Conservation (phyloP, 2,888 invertebrate species). For the Tenthredo distinguenda region DNA sequence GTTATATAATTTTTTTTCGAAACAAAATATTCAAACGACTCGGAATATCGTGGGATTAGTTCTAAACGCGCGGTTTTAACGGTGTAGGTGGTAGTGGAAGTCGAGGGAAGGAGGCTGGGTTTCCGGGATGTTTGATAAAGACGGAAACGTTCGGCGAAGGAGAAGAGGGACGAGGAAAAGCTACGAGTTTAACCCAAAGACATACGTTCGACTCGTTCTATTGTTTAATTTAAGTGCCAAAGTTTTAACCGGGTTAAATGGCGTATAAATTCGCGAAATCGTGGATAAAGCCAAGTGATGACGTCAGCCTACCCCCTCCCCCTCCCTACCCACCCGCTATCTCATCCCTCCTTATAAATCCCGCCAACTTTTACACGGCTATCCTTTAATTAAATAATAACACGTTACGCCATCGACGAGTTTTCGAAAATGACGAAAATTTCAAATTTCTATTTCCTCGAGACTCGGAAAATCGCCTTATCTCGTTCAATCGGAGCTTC, state of each 20-base stretch:
- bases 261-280: constrained; percentile 70
- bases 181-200: constrained; percentile 61
- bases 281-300: constrained; percentile 50
- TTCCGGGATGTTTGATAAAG: not conserved
- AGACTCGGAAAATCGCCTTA: no score
- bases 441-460: no score
- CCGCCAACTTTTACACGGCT: no score
- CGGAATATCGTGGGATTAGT: not conserved
- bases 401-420: no score
- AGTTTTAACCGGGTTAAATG: constrained; percentile 75
- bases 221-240: constrained; percentile 76
- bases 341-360: not conserved
- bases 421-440: no score
- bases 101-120: not conserved
- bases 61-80: not conserved
- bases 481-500: no score
- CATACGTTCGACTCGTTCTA: constrained; percentile 73
- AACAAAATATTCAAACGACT: not conserved
- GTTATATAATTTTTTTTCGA: no score
- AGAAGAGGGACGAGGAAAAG: constrained; percentile 49
- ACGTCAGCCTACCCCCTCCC: constrained; percentile 24
- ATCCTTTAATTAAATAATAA: no score
- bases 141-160: not conserved
- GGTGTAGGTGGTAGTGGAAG: not conserved
- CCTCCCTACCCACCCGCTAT: not conserved